phyloP scores from a whole-genome alignment of 2,797 vertebrate genomes.

The Neosilurus hyrtlii region DNA sequence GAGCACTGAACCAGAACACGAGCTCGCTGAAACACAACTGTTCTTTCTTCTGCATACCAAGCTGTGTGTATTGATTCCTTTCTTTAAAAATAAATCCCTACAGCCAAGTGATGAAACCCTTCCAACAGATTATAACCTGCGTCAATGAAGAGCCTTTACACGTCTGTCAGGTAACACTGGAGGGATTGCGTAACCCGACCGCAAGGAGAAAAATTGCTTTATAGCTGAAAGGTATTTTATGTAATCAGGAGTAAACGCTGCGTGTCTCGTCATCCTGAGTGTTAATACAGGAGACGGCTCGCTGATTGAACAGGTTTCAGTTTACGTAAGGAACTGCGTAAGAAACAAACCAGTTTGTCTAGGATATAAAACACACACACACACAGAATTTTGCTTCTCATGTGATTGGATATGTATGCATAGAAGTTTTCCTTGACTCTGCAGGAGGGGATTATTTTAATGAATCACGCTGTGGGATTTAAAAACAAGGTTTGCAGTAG shows the following conservation, averaged over 20 bases:
- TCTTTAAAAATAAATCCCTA: neutral
- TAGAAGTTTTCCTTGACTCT: neutral
- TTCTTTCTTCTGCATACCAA: neutral
- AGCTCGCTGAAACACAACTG: neutral
- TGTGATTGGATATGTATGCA: neutral
- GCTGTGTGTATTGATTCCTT: neutral
- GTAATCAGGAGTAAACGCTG: neutral
- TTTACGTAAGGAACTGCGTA: neutral
- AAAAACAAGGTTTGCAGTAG: too few species aligned
- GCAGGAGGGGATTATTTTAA: too few species aligned
- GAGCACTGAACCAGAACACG: neutral
- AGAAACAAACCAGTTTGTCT: neutral
- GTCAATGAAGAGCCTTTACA: neutral
- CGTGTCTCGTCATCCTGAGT: neutral
- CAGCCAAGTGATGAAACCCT: neutral
- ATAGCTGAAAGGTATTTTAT: neutral
- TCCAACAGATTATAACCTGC: neutral
- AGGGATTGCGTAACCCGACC: neutral
- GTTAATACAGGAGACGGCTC: neutral
- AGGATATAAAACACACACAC: neutral
- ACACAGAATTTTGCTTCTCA: neutral
- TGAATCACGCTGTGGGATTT: too few species aligned
- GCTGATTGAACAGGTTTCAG: conserved; percentile 33
- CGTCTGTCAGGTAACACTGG: neutral
- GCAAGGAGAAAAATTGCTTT: neutral